These are phyloP conservation scores for Zaprionus kolodkinae DNA, from an alignment of 1,140 invertebrate species.

Conservation along the genomic window DNA sequence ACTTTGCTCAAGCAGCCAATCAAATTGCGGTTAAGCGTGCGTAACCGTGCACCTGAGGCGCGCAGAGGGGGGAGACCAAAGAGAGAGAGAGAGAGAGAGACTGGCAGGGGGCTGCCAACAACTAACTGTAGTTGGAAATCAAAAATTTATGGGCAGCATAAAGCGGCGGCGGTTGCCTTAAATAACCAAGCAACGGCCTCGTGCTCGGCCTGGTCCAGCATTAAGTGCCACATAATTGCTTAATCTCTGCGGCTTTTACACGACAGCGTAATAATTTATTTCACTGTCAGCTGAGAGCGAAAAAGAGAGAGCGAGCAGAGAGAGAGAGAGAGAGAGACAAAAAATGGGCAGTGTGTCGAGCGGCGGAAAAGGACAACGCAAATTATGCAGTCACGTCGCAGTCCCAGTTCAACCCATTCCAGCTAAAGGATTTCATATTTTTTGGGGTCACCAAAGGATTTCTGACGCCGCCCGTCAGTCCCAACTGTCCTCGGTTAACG, in stretches of 20 bases:
- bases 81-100: too few species aligned
- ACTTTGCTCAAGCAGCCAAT: slow-evolving; percentile 57
- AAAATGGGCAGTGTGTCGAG: slow-evolving; percentile 53
- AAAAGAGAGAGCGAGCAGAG: slow-evolving; percentile 10
- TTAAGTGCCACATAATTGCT: slow-evolving; percentile 83
- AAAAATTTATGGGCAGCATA: slow-evolving; percentile 45
- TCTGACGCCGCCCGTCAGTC: slow-evolving; percentile 10
- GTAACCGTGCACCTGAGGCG: slow-evolving; percentile 40
- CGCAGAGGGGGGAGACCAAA: not conserved
- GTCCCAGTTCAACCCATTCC: slow-evolving; percentile 31
- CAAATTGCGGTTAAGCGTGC: slow-evolving; percentile 60
- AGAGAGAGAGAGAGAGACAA: slow-evolving; percentile 38
- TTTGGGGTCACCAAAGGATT: slow-evolving; percentile 66
- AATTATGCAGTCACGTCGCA: slow-evolving; percentile 76
- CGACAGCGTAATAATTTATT: slow-evolving; percentile 82
- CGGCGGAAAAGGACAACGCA: slow-evolving; percentile 63
- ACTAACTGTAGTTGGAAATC: slow-evolving; percentile 35
- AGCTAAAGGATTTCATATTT: slow-evolving; percentile 62
- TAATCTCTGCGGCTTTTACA: slow-evolving; percentile 82
- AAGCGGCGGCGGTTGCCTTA: slow-evolving; percentile 43
- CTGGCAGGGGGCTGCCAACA: slow-evolving; percentile 1
- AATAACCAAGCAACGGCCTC: slow-evolving; percentile 34
- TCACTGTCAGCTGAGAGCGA: slow-evolving; percentile 57
- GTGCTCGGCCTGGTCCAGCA: slow-evolving; percentile 51
- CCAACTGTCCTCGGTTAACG: slow-evolving; percentile 4